These are phyloP conservation scores for Elymnias hypermnestra DNA, from an alignment of 1,140 invertebrate species.

Conservation along the genomic window DNA sequence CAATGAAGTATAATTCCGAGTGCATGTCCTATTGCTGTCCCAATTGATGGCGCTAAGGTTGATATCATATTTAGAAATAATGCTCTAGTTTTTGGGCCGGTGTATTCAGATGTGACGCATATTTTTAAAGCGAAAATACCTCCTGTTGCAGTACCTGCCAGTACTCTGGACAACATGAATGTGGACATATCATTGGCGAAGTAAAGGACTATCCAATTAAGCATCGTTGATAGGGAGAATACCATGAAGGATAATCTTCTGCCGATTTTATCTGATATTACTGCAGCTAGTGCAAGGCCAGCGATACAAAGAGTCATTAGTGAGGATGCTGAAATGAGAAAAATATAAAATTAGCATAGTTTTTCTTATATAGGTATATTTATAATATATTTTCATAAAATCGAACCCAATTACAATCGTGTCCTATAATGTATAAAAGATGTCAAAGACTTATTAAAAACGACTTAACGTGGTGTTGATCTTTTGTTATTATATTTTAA, in stretches of 20 bases:
- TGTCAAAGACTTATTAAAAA: no score
- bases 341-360: neutral
- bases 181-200: neutral
- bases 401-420: no score
- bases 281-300: conserved; percentile 8
- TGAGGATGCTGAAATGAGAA: neutral
- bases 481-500: no score
- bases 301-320: neutral
- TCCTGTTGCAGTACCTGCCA: neutral
- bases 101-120: conserved; percentile 4
- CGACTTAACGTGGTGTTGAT: no score
- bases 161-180: neutral
- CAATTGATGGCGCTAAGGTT: conserved; percentile 9
- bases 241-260: conserved; percentile 8
- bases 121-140: neutral
- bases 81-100: neutral
- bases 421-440: no score
- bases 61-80: conserved; percentile 13
- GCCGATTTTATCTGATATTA: conserved; percentile 18
- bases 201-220: conserved; percentile 13
- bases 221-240: conserved; percentile 2
- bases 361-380: no score
- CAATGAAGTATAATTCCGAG: conserved; percentile 11
- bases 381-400: no score
- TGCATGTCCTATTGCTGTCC: conserved; percentile 5